A percentile compares a stretch with the other conserved stretches of the same genome.
phyloP scores from a whole-genome alignment of 2,113 vertebrate species.

The Struthidea cinerea region DNA sequence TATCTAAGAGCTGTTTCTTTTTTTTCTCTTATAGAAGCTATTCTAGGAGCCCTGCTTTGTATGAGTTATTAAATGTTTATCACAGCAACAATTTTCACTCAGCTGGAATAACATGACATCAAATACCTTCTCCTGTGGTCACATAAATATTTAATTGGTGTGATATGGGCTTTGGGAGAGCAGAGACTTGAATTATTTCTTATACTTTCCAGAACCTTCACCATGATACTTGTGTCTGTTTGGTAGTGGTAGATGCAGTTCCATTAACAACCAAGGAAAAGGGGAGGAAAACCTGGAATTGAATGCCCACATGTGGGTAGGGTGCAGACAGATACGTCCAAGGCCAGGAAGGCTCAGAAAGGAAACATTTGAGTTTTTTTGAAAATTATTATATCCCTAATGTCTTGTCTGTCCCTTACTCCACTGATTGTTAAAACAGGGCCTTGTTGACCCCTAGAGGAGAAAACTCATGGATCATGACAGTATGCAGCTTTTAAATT shows the following conservation, averaged over 20 bases:
- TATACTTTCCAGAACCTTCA: neutral
- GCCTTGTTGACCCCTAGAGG: neutral
- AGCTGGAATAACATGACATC: neutral
- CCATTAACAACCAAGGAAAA: neutral
- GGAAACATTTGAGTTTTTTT: neutral
- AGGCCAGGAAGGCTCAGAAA: neutral
- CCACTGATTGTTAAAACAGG: neutral
- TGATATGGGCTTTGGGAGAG: neutral
- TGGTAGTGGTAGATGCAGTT: neutral
- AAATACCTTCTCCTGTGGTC: neutral
- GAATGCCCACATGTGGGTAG: neutral
- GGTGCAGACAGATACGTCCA: accelerated
- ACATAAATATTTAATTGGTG: neutral
- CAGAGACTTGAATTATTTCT: neutral
- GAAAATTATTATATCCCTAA: neutral
- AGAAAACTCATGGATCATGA: neutral
- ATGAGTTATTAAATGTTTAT: constrained; percentile 11
- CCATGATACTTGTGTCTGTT: neutral
- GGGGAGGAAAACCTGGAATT: neutral
- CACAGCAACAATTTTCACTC: neutral
- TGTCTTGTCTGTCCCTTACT: neutral
- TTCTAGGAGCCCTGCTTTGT: neutral
- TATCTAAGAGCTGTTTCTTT: neutral
- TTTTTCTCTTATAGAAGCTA: neutral
- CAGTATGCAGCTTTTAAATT: neutral